Percentiles rank a stretch among this genome's conserved stretches.
Conservation (phyloP, 2,888 invertebrate genomes). For the Idaea aversata region DNA sequence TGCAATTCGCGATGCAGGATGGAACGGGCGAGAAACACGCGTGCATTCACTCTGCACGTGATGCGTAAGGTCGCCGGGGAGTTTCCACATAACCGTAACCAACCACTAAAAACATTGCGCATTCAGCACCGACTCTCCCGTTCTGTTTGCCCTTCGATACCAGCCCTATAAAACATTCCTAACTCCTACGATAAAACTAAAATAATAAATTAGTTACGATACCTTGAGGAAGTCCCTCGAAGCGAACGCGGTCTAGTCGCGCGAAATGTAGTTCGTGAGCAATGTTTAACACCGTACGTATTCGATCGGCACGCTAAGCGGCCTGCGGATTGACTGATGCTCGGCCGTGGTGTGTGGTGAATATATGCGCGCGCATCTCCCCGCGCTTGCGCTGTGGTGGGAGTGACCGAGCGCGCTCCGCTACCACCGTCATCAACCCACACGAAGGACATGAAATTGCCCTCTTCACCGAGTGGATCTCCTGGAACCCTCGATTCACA, state of each 20-base stretch:
- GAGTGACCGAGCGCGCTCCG: conserved; percentile 54
- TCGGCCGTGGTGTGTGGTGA: conserved; percentile 52
- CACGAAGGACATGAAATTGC: background rate
- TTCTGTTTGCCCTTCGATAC: conserved; percentile 12
- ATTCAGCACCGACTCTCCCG: conserved; percentile 32
- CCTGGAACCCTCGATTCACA: background rate
- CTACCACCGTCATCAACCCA: conserved; percentile 27
- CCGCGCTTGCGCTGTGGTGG: conserved; percentile 67
- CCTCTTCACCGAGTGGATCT: background rate
- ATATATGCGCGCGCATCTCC: conserved; percentile 76
- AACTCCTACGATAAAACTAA: conserved; percentile 5
- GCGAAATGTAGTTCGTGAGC: conserved; percentile 38
- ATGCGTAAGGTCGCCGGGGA: conserved; percentile 44
- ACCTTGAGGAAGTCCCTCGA: conserved; percentile 45
- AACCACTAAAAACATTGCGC: conserved; percentile 28
- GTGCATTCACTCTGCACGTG: conserved; percentile 50
- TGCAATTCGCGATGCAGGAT: conserved; percentile 56
- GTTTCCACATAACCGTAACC: conserved; percentile 48
- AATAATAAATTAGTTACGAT: conserved; percentile 30
- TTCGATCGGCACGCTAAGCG: conserved; percentile 51
- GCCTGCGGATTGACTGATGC: conserved; percentile 67
- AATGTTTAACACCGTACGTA: conserved; percentile 33
- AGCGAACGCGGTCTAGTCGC: conserved; percentile 40
- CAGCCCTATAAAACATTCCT: conserved; percentile 2
- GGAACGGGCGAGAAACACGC: conserved; percentile 37